Percentiles rank a stretch among this genome's conserved stretches.
Evolutionary conservation across 2,888 invertebrate genomes (phyloP).

Genomic region (Tachina grossa): DNA sequence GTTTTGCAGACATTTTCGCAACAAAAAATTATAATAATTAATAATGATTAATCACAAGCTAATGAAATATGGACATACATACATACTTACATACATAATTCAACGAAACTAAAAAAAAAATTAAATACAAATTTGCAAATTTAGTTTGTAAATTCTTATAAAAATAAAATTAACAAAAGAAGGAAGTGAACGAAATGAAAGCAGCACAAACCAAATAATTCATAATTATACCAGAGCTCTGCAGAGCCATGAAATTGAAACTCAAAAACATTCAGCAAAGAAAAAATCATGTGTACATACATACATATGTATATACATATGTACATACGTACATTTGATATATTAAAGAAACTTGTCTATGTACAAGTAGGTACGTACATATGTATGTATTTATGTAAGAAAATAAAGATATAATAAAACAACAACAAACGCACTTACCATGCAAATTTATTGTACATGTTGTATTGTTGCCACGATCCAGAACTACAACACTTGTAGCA

Average conservation of each 20-base stretch:
- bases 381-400: background rate
- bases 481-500: conserved; percentile 95
- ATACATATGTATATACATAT: too few relatives aligned
- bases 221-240: conserved; percentile 11
- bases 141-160: background rate
- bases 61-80: conserved; percentile 41
- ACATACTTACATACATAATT: background rate
- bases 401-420: conserved; percentile 10
- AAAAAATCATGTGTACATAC: background rate
- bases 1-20: conserved; percentile 21
- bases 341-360: conserved; percentile 18
- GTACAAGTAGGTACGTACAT: background rate
- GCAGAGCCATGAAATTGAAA: background rate
- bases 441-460: conserved; percentile 98
- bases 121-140: conserved; percentile 25
- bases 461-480: conserved; percentile 96
- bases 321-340: conserved; percentile 15
- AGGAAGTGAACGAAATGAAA: conserved; percentile 46
- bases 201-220: conserved; percentile 34
- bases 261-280: background rate
- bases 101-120: conserved; percentile 21
- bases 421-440: conserved; percentile 86
- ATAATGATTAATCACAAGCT: conserved; percentile 65
- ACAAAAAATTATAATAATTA: conserved; percentile 61
- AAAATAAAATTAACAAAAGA: conserved; percentile 28